phyloP scores from a whole-genome alignment of 2,888 invertebrate genomes.

The Tupiocoris notatus region DNA sequence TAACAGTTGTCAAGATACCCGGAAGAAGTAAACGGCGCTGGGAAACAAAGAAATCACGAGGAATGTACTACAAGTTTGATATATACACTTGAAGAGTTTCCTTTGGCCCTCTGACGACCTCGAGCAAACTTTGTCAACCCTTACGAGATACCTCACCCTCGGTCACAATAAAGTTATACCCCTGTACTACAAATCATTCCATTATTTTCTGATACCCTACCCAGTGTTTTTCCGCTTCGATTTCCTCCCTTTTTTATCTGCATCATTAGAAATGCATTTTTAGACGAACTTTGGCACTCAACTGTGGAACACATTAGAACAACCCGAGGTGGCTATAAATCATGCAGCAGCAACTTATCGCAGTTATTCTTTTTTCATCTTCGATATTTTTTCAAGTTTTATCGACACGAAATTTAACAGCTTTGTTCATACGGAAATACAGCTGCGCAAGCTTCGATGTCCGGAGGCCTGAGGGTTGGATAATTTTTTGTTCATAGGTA shows the following conservation, averaged over 20 bases:
- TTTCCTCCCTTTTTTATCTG: constrained; percentile 20
- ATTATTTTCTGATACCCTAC: constrained; percentile 21
- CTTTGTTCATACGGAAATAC: no score
- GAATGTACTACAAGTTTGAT: not conserved
- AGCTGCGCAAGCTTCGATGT: no score
- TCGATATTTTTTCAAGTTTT: no score
- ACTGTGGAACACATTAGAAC: not conserved
- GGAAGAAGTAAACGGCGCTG: not conserved
- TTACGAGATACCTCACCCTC: not conserved
- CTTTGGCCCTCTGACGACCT: not conserved
- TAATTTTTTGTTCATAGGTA: no score
- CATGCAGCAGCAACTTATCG: no score
- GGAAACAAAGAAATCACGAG: not conserved
- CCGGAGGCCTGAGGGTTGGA: no score
- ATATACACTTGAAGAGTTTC: not conserved
- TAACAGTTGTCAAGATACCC: not conserved
- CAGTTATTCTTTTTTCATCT: no score
- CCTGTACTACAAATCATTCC: constrained; percentile 26
- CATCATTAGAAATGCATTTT: constrained; percentile 40
- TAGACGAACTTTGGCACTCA: not conserved
- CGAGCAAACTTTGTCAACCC: not conserved
- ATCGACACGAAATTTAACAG: no score
- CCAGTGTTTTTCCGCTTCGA: constrained; percentile 21
- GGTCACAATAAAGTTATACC: not conserved
- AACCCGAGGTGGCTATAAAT: not conserved